phyloP scores from a whole-genome alignment of 2,797 vertebrate species.

The Pithecia hirsuta region DNA sequence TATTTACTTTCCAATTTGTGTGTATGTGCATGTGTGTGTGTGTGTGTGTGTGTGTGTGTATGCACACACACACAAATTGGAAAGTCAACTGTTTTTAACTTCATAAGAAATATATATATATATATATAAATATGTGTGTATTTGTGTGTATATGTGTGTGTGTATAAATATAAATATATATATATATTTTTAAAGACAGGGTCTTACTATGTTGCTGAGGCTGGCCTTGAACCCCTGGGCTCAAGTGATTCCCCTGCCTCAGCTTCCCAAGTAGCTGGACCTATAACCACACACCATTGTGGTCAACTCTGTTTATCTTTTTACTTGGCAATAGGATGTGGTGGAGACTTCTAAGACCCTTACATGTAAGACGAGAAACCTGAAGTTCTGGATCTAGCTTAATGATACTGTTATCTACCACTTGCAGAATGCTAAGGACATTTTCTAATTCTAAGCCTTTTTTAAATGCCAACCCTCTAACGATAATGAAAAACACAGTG shows the following conservation, averaged over 20 bases:
- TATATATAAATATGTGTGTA: too few relatives aligned
- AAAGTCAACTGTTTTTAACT: too few relatives aligned
- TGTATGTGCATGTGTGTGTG: rapidly evolving
- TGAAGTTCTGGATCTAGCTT: neutral
- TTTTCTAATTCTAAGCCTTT: neutral
- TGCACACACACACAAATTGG: too few relatives aligned
- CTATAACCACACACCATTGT: neutral
- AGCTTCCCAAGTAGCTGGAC: neutral
- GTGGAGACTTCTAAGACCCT: neutral
- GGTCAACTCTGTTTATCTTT: neutral
- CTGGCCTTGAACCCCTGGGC: neutral
- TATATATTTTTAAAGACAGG: neutral
- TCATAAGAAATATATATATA: too few relatives aligned
- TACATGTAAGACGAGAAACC: neutral
- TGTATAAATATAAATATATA: too few relatives aligned
- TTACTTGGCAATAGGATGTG: neutral
- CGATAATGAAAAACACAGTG: neutral
- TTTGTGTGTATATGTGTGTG: too few relatives aligned
- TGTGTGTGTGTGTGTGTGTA: too few relatives aligned
- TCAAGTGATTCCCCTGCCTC: neutral
- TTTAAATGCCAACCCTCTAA: neutral
- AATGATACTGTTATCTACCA: neutral
- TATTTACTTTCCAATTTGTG: neutral
- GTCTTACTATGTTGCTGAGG: neutral
- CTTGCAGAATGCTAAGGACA: neutral